A percentile compares a stretch with the other conserved stretches of the same genome.
Evolutionary conservation across 2,113 vertebrate species (phyloP).

Genomic region (Dolichallabes microphthalmus): DNA sequence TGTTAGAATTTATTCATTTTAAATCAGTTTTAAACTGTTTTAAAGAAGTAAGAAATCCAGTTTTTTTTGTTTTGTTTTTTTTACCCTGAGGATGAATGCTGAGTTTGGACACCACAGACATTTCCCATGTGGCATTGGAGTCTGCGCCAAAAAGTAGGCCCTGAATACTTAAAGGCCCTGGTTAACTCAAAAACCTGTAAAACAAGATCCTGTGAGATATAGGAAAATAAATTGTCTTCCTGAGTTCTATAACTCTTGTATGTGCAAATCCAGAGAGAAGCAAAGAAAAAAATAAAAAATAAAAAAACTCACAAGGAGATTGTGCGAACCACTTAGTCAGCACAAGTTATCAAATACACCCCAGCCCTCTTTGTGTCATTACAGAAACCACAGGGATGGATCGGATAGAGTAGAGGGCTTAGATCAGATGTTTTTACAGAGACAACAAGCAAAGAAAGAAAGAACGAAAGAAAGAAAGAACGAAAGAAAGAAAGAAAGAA

Average conservation of each 20-base stretch:
- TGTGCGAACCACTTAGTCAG: conserved; percentile 49
- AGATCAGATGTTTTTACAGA: neutral
- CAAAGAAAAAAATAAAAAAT: conserved; percentile 40
- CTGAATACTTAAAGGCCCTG: neutral
- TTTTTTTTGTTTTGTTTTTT: neutral
- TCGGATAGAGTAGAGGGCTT: neutral
- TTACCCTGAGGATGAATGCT: neutral
- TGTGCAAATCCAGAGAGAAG: neutral
- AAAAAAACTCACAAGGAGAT: neutral
- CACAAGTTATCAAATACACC: conserved; percentile 33
- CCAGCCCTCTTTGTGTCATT: conserved; percentile 19
- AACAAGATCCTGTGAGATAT: neutral
- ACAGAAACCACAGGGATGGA: conserved; percentile 12
- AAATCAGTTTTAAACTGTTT: neutral
- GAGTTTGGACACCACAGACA: conserved; percentile 18
- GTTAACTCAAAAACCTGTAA: conserved; percentile 15
- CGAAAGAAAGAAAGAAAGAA: neutral
- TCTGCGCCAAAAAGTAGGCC: neutral
- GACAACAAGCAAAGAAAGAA: neutral
- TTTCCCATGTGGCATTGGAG: conserved; percentile 6
- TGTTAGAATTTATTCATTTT: neutral
- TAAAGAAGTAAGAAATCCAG: neutral
- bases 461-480: neutral
- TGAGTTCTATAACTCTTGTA: conserved; percentile 4
- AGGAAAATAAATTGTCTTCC: conserved; percentile 13